These are phyloP conservation scores for Myotis pilosus DNA, from an alignment of 2,797 vertebrate genomes.

Conservation along the genomic window DNA sequence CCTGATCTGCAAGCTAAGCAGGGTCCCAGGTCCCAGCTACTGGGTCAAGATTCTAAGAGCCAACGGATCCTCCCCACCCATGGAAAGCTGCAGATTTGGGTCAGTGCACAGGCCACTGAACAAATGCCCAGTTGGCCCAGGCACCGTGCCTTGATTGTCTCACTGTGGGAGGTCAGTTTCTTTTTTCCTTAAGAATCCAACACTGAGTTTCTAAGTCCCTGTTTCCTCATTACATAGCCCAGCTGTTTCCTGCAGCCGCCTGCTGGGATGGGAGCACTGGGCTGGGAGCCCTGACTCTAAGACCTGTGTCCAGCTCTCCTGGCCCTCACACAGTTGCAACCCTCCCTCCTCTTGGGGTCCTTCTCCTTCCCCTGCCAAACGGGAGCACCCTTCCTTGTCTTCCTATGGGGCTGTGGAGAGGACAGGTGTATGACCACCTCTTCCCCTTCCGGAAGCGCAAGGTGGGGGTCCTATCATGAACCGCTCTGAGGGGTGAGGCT, in stretches of 20 bases:
- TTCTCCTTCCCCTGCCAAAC: background rate
- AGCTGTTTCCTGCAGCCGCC: slow-evolving; percentile 64
- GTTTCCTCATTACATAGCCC: slow-evolving; percentile 39
- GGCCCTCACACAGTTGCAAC: background rate
- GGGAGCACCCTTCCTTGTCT: background rate
- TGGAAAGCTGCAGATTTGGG: background rate
- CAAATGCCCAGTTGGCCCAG: background rate
- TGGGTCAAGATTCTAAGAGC: background rate
- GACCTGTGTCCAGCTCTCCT: background rate
- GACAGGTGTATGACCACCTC: background rate
- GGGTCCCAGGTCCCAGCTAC: background rate
- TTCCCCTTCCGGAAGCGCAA: background rate
- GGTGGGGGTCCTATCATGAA: background rate
- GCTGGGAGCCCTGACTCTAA: background rate
- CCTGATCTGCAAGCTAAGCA: background rate
- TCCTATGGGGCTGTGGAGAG: background rate
- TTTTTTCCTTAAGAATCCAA: slow-evolving; percentile 45
- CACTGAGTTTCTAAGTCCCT: slow-evolving; percentile 5
- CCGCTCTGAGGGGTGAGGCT: background rate
- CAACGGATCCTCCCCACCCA: background rate
- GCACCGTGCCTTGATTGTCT: background rate
- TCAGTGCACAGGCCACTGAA: slow-evolving; percentile 6
- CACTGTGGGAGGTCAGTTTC: slow-evolving; percentile 69
- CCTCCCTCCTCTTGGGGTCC: background rate
- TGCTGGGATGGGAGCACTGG: background rate